Evolutionary conservation across 2,888 invertebrate genomes (phyloP).

Genomic region (Sipha maydis): DNA sequence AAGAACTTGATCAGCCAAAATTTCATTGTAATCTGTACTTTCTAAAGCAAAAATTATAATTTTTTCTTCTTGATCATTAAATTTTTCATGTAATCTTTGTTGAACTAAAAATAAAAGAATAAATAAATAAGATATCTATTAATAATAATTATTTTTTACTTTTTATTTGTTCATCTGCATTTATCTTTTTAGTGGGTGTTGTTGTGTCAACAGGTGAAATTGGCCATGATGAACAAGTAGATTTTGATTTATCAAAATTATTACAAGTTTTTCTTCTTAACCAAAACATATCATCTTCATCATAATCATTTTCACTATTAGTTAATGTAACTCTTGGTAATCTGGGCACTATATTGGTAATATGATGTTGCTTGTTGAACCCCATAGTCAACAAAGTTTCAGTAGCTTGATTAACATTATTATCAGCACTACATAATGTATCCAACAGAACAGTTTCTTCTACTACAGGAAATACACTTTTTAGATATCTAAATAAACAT

Average conservation of each 20-base stretch:
- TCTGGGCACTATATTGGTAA: conserved; percentile 69
- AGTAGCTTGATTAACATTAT: conserved; percentile 89
- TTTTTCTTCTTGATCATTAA: conserved; percentile 80
- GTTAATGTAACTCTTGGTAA: conserved; percentile 64
- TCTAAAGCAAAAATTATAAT: conserved; percentile 87
- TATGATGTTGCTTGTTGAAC: conserved; percentile 80
- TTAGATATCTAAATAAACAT: conserved; percentile 78
- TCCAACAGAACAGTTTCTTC: conserved; percentile 89
- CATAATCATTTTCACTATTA: conserved; percentile 51
- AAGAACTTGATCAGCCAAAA: conserved; percentile 82
- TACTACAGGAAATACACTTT: conserved; percentile 89
- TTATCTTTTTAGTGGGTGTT: conserved; percentile 23
- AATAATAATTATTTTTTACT: conserved; percentile 28
- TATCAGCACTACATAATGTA: conserved; percentile 84
- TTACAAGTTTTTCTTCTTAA: conserved; percentile 30
- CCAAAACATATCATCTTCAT: conserved; percentile 58
- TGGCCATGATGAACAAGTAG: conserved; percentile 51
- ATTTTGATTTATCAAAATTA: conserved; percentile 47
- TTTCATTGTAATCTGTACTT: conserved; percentile 86
- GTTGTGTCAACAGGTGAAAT: background rate
- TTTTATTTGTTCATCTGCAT: conserved; percentile 39
- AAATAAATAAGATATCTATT: conserved; percentile 49
- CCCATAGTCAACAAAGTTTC: conserved; percentile 84
- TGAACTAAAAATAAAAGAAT: conserved; percentile 73
- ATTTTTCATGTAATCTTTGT: conserved; percentile 76